A percentile compares a stretch with the other conserved stretches of the same genome.
Conservation (phyloP, 2,797 vertebrate genomes). For the Oophaga sylvatica region DNA sequence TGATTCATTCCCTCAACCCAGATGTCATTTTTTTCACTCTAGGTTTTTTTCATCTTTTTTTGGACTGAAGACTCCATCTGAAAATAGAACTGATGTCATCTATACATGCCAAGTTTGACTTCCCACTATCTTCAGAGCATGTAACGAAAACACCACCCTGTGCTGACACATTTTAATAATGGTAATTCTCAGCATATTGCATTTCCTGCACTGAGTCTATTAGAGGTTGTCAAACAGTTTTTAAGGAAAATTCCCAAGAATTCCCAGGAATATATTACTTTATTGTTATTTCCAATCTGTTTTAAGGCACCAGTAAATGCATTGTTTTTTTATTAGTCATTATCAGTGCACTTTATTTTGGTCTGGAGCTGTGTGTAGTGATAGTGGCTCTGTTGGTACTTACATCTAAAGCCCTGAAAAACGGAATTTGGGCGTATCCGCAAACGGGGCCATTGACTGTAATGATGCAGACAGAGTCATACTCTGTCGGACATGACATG, state of each 20-base stretch:
- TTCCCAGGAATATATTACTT: neutral
- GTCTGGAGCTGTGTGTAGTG: too few species aligned
- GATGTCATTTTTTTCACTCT: neutral
- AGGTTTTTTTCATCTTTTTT: neutral
- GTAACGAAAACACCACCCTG: neutral
- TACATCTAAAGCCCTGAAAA: too few species aligned
- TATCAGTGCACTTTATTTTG: neutral
- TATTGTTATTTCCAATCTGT: neutral
- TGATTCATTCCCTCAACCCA: neutral
- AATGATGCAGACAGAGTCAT: too few species aligned
- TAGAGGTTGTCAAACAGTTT: neutral
- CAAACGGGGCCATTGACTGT: too few species aligned
- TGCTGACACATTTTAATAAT: neutral
- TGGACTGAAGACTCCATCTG: neutral
- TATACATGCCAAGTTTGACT: constrained; percentile 2
- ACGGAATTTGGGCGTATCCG: too few species aligned
- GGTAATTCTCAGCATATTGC: neutral
- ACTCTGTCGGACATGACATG: too few species aligned
- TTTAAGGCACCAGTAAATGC: neutral
- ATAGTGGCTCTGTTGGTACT: too few species aligned
- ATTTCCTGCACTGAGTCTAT: neutral
- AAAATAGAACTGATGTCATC: constrained; percentile 25
- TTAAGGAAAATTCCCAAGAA: neutral
- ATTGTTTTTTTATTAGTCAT: neutral
- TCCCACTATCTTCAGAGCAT: neutral